Percentiles rank a stretch among this genome's conserved stretches.
Conservation (phyloP, 1,140 invertebrate genomes). For the Rhyacophila brunnea region DNA sequence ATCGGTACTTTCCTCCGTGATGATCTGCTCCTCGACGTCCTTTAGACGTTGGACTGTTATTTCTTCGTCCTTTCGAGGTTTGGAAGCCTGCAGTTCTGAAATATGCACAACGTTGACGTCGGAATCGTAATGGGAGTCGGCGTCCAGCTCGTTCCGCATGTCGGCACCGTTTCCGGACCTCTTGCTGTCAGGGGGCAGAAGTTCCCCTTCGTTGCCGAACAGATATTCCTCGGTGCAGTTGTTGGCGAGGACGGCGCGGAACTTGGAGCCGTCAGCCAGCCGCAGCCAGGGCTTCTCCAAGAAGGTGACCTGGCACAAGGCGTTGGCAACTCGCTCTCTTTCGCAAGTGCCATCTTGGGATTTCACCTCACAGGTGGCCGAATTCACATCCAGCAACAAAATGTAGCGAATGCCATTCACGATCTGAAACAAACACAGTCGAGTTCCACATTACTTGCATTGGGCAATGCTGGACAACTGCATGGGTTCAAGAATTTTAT, state of each 20-base stretch:
- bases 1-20: constrained; percentile 33
- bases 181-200: constrained; percentile 34
- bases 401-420: constrained; percentile 52
- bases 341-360: constrained; percentile 8
- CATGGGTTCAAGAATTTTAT: too few species aligned
- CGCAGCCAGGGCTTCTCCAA: constrained; percentile 52
- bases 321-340: constrained; percentile 35
- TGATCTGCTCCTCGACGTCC: constrained; percentile 49
- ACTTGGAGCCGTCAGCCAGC: constrained; percentile 47
- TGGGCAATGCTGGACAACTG: not conserved
- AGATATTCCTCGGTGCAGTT: constrained; percentile 51
- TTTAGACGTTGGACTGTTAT: constrained; percentile 42
- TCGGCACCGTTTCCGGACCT: constrained; percentile 15
- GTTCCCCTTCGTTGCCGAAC: constrained; percentile 47
- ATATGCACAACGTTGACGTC: constrained; percentile 43
- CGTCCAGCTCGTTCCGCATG: constrained; percentile 8
- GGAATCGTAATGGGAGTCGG: constrained; percentile 35
- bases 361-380: constrained; percentile 38
- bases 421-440: constrained; percentile 41
- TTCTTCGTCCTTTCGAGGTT: constrained; percentile 10
- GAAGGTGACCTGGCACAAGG: constrained; percentile 45
- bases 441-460: not conserved
- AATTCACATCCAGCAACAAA: constrained; percentile 43
- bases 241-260: constrained; percentile 47
- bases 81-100: constrained; percentile 37